Evolutionary conservation across 2,888 invertebrate species (phyloP), one percentile per base, ranked within the genome.

Genomic region (Clepsis dumicolana): DNA sequence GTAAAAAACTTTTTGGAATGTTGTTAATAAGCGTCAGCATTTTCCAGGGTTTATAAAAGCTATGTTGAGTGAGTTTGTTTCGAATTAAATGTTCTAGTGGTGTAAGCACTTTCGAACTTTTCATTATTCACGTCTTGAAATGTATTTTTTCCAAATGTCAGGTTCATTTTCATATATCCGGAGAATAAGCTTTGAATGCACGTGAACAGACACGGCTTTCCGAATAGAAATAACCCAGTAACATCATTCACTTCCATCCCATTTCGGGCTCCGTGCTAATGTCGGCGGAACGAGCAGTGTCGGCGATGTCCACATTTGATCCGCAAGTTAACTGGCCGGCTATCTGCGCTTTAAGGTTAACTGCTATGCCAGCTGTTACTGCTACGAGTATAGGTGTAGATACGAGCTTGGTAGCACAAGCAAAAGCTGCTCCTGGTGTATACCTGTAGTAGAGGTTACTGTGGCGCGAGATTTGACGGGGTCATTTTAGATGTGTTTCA

Each of bases 301-400:
- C 48, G 21, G 48, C 48, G 4, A 21, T 48, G 48, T 48, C 48
- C 41, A 60, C 60, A 66, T 66, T 16, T 61, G 66, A 44, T 24
- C 21, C 61, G 12, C 61, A 35, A n/a, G 24, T 14, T 35, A 32
- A 44, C 54, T 32, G 61, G 44, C 53, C 64, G 44, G n/a, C 61
- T 61, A 61, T 61, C 75, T 75, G 73, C 70, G 74, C 81, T 78
- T 82, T 82, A 81, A 77, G 80, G 77, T 75, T 80, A 81, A 84
- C 78, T 80, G 80, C 75, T 71, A 76, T 75, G 74, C 70, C 73
- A 67, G 70, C 73, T 73, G 75, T 79, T 80, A 80, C 78, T 75
- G 77, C 75, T n/a, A n/a, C 3, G 8, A 8, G 71, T 72, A 72
- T 71, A 56, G 14, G 56, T 56, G 29, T 18, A 14, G n/a, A 7